Evolutionary conservation across 2,113 vertebrate species (phyloP), one percentile per base, ranked within the genome.

Genomic region (Alces alces): DNA sequence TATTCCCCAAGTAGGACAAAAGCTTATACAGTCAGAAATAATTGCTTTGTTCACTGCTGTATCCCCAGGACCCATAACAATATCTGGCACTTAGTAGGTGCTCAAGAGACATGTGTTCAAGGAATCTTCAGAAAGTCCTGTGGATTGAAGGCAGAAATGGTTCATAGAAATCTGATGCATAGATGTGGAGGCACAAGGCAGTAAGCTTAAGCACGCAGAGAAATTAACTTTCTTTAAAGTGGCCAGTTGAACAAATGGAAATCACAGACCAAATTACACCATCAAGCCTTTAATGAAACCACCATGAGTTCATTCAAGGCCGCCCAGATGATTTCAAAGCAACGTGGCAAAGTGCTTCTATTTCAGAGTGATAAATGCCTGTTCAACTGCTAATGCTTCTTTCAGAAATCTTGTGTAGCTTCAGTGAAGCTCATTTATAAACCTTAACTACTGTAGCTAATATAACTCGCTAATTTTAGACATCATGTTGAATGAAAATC

Each of bases 361-460:
- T 97, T 98, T 98, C 97, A 89, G 95, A 96, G 95, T 98, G 97
- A 98, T 97, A 92, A 97, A 98, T 97, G 95, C 47, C 66, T 33
- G 60, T 85, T 95, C 93, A 54, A 55, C 96, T 70, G 86, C 95
- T 97, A 98, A 97, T 97, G 96, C 80, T 95, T 97, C 92, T 76
- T 97, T 96, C 58, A 85, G 95, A 98, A 98, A 97, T 97, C 97
- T 94, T 97, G 84, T 91, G 80, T 96, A 89, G 96, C 96, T 97
- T 96, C 96, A 93, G 85, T 89, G 92, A 96, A 96, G 95, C 96
- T 97, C 94, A 98, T 98, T 98, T 98, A 98, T 98, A 97, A 98
- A 97, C 93, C 97, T 98, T 98, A 98, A 98, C 96, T 98, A 98
- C 98, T 98, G 86, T 97, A 97, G 97, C 96, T 98, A 96, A 98